phyloP scores from a whole-genome alignment of 2,113 vertebrate genomes.

The Ceyx margarethae region DNA sequence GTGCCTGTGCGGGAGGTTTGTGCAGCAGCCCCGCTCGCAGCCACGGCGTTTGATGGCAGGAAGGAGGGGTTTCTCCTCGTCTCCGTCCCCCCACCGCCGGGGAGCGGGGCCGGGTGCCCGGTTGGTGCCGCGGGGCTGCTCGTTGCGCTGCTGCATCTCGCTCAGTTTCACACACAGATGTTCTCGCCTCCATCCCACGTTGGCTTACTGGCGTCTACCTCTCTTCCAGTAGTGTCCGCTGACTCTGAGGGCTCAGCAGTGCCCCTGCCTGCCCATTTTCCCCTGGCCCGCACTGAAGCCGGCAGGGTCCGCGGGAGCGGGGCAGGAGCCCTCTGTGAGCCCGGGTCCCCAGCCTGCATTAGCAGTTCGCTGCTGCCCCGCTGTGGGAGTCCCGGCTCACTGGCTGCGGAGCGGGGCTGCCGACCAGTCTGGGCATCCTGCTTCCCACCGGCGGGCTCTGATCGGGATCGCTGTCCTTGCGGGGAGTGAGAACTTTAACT shows the following conservation, averaged over 20 bases:
- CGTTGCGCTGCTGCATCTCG: accelerated
- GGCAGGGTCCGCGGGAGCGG: accelerated
- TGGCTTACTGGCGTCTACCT: neutral
- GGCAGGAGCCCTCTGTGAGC: neutral
- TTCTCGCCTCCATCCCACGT: neutral
- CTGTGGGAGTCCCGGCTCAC: neutral
- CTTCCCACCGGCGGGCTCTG: accelerated
- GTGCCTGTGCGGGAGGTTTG: accelerated
- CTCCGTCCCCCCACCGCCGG: accelerated
- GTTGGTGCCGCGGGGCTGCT: accelerated
- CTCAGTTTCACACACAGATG: accelerated
- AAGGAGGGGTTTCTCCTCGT: neutral
- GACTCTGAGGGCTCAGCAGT: accelerated
- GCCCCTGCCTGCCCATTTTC: neutral
- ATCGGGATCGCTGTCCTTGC: accelerated
- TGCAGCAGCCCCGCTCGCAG: neutral
- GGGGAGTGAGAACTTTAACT: neutral
- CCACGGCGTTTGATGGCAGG: neutral
- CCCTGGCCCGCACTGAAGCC: too few relatives aligned
- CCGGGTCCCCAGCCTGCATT: accelerated
- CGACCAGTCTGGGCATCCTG: accelerated
- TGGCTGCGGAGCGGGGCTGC: neutral
- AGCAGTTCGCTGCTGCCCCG: neutral
- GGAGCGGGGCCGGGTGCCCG: neutral
- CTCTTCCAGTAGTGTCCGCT: neutral